Conservation (phyloP, 2,113 vertebrate genomes). For the Epinephelus moara region DNA sequence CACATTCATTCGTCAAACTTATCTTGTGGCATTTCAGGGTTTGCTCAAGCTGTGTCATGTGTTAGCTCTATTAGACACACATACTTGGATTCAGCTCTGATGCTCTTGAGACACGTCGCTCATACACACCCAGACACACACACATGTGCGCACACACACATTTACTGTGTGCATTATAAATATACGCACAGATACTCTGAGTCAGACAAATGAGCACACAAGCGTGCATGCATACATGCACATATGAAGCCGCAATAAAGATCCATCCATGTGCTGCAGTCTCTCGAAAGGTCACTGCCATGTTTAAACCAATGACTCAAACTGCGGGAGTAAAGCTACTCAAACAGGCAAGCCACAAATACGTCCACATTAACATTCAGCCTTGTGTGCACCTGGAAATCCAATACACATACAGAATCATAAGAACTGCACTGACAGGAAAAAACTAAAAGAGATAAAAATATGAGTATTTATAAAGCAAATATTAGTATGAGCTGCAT, state of each 20-base stretch:
- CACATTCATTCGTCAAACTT: slow-evolving; percentile 43
- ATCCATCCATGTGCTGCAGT: slow-evolving; percentile 45
- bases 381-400: neutral
- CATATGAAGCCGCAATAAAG: slow-evolving; percentile 23
- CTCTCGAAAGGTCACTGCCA: slow-evolving; percentile 46
- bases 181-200: neutral
- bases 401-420: neutral
- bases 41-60: slow-evolving; percentile 19
- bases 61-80: slow-evolving; percentile 22
- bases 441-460: neutral
- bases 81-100: slow-evolving; percentile 15
- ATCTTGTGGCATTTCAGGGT: slow-evolving; percentile 45
- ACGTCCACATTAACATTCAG: slow-evolving; percentile 39
- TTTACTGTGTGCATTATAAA: neutral
- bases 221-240: slow-evolving; percentile 27
- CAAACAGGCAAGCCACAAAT: slow-evolving; percentile 21
- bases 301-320: slow-evolving; percentile 47
- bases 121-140: neutral
- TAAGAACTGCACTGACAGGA: neutral
- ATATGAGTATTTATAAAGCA: neutral
- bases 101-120: slow-evolving; percentile 6
- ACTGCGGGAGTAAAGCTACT: neutral
- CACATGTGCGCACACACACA: neutral
- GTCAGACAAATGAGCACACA: slow-evolving; percentile 27
- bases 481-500: neutral